These are phyloP conservation scores for Pavo muticus DNA, from an alignment of 2,113 vertebrate genomes.

Conservation along the genomic window DNA sequence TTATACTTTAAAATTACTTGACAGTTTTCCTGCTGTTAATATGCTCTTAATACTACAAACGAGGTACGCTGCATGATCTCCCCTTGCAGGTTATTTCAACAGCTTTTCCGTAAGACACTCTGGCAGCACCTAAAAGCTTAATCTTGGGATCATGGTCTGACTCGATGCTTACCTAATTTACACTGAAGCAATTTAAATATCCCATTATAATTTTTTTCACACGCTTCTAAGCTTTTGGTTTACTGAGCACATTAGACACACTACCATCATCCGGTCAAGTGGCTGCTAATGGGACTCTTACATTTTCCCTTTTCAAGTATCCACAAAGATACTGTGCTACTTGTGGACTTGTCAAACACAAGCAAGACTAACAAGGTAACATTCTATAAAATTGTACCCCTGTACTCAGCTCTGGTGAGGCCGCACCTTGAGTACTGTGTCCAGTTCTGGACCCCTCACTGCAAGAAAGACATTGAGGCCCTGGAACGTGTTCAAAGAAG, in stretches of 20 bases:
- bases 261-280: not conserved
- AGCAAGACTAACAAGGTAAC: not conserved
- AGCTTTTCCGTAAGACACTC: not conserved
- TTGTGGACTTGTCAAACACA: not conserved
- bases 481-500: too few species aligned
- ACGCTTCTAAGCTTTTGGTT: not conserved
- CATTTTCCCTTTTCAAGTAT: not conserved
- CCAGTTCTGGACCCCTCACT: too few species aligned
- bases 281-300: rapidly evolving
- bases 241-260: not conserved
- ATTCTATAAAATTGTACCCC: not conserved
- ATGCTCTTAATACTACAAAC: too few species aligned
- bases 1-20: not conserved
- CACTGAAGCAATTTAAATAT: not conserved
- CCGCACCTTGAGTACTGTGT: too few species aligned
- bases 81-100: not conserved
- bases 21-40: not conserved
- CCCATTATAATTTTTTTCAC: not conserved
- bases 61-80: not conserved
- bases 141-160: not conserved
- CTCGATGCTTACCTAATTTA: not conserved
- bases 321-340: not conserved
- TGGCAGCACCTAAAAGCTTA: not conserved
- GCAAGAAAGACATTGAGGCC: too few species aligned
- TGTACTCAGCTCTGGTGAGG: too few species aligned